phyloP scores from a whole-genome alignment of 2,113 vertebrate genomes.

The Promerops cafer region DNA sequence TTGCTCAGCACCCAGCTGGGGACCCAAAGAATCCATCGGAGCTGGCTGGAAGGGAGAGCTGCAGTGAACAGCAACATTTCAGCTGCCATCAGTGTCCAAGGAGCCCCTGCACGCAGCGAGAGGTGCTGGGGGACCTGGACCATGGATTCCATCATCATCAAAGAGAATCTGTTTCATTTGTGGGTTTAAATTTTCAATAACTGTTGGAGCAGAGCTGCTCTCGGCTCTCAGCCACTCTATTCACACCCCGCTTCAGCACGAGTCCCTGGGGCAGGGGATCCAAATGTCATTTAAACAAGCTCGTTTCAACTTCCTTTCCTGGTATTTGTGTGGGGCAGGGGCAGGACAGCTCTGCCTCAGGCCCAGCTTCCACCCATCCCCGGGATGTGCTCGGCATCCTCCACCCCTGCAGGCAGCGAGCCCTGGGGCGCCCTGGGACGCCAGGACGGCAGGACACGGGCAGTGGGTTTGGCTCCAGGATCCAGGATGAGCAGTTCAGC shows the following conservation, averaged over 20 bases:
- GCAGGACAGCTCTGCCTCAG: not conserved
- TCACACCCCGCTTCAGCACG: not conserved
- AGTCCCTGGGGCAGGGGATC: not conserved
- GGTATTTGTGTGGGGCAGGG: not conserved
- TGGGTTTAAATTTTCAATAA: constrained; percentile 33
- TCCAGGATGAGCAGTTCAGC: fast-evolving
- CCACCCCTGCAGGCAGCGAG: not conserved
- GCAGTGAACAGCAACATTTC: not conserved
- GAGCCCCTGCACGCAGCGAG: fast-evolving
- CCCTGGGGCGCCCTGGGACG: not conserved
- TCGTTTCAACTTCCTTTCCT: not conserved
- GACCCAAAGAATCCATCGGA: fast-evolving
- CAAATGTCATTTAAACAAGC: not conserved
- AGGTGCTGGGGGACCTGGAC: not conserved
- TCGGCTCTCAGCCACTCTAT: not conserved
- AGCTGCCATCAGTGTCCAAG: not conserved
- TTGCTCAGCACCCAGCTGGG: not conserved
- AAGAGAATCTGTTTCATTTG: constrained; percentile 7
- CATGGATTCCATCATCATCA: not conserved
- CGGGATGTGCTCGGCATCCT: fast-evolving
- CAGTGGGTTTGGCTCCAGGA: fast-evolving
- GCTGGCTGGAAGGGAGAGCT: not conserved
- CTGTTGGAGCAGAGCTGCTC: not conserved
- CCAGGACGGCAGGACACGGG: fast-evolving
- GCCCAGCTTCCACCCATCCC: not conserved